Base-by-base conservation (phyloP, 2,113 vertebrate species). In the Corynorhinus townsendii region DNA sequence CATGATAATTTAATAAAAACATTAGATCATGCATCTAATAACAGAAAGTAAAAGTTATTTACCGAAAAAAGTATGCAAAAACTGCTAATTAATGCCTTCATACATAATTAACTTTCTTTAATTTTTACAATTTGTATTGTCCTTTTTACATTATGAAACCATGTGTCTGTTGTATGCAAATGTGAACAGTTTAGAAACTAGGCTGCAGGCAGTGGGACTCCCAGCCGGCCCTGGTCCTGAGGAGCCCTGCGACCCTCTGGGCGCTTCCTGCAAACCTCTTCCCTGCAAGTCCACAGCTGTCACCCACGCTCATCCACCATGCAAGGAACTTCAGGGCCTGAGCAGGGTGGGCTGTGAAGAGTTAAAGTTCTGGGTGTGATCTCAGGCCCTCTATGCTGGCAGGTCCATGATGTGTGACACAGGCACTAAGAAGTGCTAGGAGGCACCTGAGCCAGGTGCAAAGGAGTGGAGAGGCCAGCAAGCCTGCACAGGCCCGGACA, bases 261-360 rank as follows among this genome's bases (percentile, higher is more conserved):
- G 19, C 62, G 5, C 75, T n/a, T 26, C 35, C 28, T 7, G 8
- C 47, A 19, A 24, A 38, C 66, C 66, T 33, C 45, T 14, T 9
- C 47, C 8, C 83, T n/a, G 15, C 24, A 19, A 1, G 28, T 24
- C 35, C 82, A 26, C 7, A 40, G 47, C 26, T 43, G 16, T 9
- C 1, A 0, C n/a, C 87, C 11, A 7, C 0, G 2, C 59, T 33
- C 59, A 3, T 28, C 80, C 56, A 8, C 43, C 4, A 0, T 22
- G 16, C 11, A 43, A 33, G 3, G 43, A 19, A 16, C 56, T 14
- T 20, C 24, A 12, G 14, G 54, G 20, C 14, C 40, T 11, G 30
- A 33, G 15, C 45, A 3, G 7, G 62, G 43, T 11, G 12, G 43
- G 62, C 62, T 15, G 4, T 17, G 64, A 85, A 26, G 43, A 85